Base-by-base conservation (phyloP, 1,140 invertebrate genomes). In the Aricia agestis region DNA sequence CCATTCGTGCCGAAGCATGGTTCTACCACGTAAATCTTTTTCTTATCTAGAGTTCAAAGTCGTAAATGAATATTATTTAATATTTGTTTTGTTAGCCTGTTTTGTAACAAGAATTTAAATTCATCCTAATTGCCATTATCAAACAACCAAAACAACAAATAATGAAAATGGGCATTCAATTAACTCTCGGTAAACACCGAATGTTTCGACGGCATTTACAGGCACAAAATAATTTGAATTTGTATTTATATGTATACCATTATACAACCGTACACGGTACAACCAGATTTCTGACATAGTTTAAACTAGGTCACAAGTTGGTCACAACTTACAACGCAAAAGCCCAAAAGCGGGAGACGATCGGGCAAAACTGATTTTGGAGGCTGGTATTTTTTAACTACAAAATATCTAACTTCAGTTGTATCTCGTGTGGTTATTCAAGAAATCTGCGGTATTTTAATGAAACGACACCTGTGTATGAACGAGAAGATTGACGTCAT, bases 401-500 rank as follows among this genome's bases (percentile, higher is more conserved):
- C n/a, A n/a, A n/a, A n/a, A n/a, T n/a, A 59, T 59, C 18, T 59
- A 3, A 18, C 19, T 19, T 63, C 10, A 25, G 18, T 6, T 65
- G 59, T 65, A 42, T 65, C 68, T 5, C 32, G 61, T 52, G 42
- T 65, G 18, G 25, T 70, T 70, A 45, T 41, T 65, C 17, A 42
- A 45, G 17, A 63, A 59, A 65, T 74, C 69, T 83, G 83, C 81
- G 77, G 82, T 74, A 78, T 81, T 78, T 82, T 81, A 76, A 78
- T 80, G 74, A 76, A 82, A 79, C 72, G 76, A 82, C 84, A 85
- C 83, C 83, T 87, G 86, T 84, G 83, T 85, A 82, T 88, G 84
- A 88, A 86, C 78, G 84, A 81, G 82, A 68, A 80, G 81, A 89
- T 89, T 89, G 86, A 89, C 86, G 86, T 89, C 86, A 89, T 83